A percentile compares a stretch with the other conserved stretches of the same genome.
phyloP scores from a whole-genome alignment of 2,888 invertebrate genomes.

The Malthinus seriepunctatus region DNA sequence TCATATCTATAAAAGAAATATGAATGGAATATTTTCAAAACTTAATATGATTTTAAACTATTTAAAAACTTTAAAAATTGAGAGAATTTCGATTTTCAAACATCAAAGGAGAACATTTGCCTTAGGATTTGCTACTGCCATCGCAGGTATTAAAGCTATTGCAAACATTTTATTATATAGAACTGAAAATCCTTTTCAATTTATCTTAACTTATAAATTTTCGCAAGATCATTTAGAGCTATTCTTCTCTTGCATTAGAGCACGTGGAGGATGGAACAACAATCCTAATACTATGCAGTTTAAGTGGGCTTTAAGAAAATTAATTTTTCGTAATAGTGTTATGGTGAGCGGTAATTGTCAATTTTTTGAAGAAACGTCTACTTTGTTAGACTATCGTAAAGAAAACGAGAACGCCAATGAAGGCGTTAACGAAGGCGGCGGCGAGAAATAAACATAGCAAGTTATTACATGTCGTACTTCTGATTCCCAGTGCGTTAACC shows the following conservation, averaged over 20 bases:
- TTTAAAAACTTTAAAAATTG: constrained; percentile 26
- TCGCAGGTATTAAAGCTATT: constrained; percentile 23
- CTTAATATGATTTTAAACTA: constrained; percentile 11
- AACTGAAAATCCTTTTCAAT: constrained; percentile 13
- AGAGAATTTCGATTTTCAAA: constrained; percentile 14
- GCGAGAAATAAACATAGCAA: too few species aligned
- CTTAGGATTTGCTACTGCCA: constrained; percentile 29
- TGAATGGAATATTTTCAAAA: background rate
- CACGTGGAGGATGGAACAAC: constrained; percentile 35
- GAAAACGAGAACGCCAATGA: too few species aligned
- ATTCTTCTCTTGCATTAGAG: constrained; percentile 33
- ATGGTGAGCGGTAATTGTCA: too few species aligned
- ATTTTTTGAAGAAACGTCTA: too few species aligned
- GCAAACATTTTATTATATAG: constrained; percentile 22
- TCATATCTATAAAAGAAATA: background rate
- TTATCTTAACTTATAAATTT: constrained; percentile 29
- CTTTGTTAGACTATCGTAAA: too few species aligned
- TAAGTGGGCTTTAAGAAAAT: constrained; percentile 32
- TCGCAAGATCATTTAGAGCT: constrained; percentile 34
- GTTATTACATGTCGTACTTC: too few species aligned
- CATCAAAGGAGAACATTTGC: constrained; percentile 33
- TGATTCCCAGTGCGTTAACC: too few species aligned
- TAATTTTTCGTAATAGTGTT: background rate
- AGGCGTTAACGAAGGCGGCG: too few species aligned
- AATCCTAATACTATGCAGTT: constrained; percentile 33